Conservation (phyloP, 1,140 invertebrate species). For the Apis cerana region DNA sequence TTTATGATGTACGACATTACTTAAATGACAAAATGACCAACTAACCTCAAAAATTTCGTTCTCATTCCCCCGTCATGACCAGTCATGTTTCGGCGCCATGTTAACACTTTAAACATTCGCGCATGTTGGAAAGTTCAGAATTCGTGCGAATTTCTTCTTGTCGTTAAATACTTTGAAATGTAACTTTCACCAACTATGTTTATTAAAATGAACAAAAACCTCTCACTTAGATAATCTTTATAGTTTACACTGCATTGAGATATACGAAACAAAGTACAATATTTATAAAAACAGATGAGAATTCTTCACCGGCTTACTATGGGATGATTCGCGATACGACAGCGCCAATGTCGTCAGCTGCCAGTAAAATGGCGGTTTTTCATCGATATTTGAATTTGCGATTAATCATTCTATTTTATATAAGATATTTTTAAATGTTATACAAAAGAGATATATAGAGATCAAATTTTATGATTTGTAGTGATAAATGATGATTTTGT, state of each 20-base stretch:
- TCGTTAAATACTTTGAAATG: neutral
- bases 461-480: neutral
- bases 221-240: constrained; percentile 9
- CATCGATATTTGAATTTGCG: constrained; percentile 36
- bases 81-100: constrained; percentile 71
- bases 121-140: constrained; percentile 65
- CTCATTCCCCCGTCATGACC: constrained; percentile 61
- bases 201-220: constrained; percentile 2
- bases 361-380: constrained; percentile 38
- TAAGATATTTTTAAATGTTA: neutral
- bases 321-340: constrained; percentile 45
- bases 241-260: constrained; percentile 19
- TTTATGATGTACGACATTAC: constrained; percentile 25
- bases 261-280: constrained; percentile 53
- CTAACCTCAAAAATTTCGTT: constrained; percentile 69
- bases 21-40: constrained; percentile 52
- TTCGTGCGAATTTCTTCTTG: constrained; percentile 37
- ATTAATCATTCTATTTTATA: constrained; percentile 28
- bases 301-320: constrained; percentile 55
- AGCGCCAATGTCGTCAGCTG: constrained; percentile 48
- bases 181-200: constrained; percentile 7
- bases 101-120: constrained; percentile 71
- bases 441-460: neutral
- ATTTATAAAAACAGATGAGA: constrained; percentile 69
- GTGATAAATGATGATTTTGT: neutral